Evolutionary conservation across 2,888 invertebrate species (phyloP).

Genomic region (Drosophila colorata): DNA sequence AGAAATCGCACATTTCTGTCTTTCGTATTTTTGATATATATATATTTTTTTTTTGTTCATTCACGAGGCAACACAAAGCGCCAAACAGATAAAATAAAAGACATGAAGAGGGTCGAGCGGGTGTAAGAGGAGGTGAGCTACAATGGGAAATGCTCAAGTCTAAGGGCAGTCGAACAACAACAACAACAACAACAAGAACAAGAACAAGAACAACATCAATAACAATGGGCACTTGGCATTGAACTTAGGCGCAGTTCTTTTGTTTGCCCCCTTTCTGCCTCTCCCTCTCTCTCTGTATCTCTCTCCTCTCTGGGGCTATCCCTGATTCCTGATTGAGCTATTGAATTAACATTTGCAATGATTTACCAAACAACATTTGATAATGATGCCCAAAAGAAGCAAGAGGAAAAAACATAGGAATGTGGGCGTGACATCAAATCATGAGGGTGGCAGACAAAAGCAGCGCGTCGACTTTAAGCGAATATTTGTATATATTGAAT

Average conservation of each 20-base stretch:
- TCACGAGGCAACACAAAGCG: constrained; percentile 55
- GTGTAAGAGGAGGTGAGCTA: constrained; percentile 15
- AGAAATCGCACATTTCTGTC: constrained; percentile 50
- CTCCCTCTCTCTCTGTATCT: background rate
- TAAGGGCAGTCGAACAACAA: constrained; percentile 47
- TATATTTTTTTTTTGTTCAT: constrained; percentile 42
- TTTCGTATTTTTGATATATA: constrained; percentile 13
- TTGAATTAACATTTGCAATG: constrained; percentile 78
- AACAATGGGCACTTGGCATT: constrained; percentile 69
- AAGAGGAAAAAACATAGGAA: constrained; percentile 14
- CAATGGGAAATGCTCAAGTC: constrained; percentile 57
- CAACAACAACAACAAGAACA: constrained; percentile 13
- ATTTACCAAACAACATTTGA: constrained; percentile 74
- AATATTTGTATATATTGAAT: background rate
- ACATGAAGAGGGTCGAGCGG: constrained; percentile 8
- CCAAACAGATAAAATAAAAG: constrained; percentile 59
- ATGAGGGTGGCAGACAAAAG: constrained; percentile 24
- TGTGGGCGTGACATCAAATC: constrained; percentile 45
- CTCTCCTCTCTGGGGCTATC: constrained; percentile 22
- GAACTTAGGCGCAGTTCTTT: constrained; percentile 68
- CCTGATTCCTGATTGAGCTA: constrained; percentile 69
- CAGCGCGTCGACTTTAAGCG: constrained; percentile 19
- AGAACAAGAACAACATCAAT: constrained; percentile 28
- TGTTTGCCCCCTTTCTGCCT: constrained; percentile 5
- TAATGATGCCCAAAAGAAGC: constrained; percentile 57